These are phyloP conservation scores for Pseudopleuronectes americanus DNA, from an alignment of 2,797 vertebrate genomes.

Conservation along the genomic window DNA sequence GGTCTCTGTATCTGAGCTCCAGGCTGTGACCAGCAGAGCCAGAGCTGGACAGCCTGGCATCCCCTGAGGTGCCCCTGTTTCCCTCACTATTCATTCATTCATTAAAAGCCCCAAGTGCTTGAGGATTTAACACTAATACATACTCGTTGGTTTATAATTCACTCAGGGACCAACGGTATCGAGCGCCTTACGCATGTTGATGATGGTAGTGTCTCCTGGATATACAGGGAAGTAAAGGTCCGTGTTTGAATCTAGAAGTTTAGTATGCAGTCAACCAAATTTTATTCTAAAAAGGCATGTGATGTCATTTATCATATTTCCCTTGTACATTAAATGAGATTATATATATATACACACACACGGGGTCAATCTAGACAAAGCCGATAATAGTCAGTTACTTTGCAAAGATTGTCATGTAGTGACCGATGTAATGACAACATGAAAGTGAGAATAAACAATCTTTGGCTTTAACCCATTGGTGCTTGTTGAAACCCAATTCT, in stretches of 20 bases:
- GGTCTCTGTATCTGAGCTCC: conserved; percentile 51
- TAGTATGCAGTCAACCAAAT: conserved; percentile 46
- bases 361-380: too few species aligned
- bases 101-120: conserved; percentile 55
- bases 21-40: conserved; percentile 55
- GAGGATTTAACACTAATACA: conserved; percentile 71
- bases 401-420: too few species aligned
- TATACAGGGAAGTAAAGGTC: conserved; percentile 78
- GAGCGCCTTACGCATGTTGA: conserved; percentile 78
- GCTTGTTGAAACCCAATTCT: too few species aligned
- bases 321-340: neutral
- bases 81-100: conserved; percentile 58
- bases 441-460: too few species aligned
- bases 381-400: too few species aligned
- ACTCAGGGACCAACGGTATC: conserved; percentile 49
- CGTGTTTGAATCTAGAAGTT: conserved; percentile 70
- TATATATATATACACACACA: too few species aligned
- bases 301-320: conserved; percentile 13
- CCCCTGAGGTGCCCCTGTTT: conserved; percentile 54
- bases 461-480: too few species aligned
- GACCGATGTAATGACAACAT: too few species aligned
- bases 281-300: conserved; percentile 18
- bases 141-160: conserved; percentile 82
- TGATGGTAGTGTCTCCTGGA: conserved; percentile 61
- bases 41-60: conserved; percentile 55